phyloP scores from a whole-genome alignment of 2,113 vertebrate species.

The Peromyscus californicus region DNA sequence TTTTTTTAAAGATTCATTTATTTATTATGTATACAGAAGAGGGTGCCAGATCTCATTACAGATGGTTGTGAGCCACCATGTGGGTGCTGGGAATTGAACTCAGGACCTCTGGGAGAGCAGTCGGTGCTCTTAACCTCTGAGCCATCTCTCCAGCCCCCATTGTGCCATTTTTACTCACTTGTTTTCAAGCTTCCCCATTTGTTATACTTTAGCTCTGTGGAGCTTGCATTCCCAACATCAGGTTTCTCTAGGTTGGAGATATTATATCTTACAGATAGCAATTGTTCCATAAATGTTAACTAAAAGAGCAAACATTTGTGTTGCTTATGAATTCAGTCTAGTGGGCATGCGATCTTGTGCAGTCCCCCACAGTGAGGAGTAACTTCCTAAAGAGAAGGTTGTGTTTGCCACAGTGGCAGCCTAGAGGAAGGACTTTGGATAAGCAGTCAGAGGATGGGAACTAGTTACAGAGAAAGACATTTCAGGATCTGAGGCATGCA shows the following conservation, averaged over 20 bases:
- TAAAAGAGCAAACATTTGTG: conserved; percentile 44
- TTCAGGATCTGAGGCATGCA: neutral
- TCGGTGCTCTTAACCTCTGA: no score
- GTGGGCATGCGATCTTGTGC: neutral
- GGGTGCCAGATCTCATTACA: no score
- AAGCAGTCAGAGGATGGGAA: neutral
- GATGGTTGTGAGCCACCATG: no score
- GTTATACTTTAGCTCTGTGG: neutral
- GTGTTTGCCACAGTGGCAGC: neutral
- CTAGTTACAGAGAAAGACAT: neutral
- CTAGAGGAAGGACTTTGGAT: neutral
- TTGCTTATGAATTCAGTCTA: neutral
- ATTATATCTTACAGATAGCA: neutral
- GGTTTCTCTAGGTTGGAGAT: conserved; percentile 28
- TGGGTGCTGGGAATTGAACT: no score
- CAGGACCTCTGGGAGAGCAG: no score
- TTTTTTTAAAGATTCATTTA: no score
- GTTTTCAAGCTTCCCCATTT: neutral
- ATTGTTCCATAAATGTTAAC: conserved; percentile 3
- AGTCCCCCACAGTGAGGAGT: neutral
- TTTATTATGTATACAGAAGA: no score
- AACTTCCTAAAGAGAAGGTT: neutral
- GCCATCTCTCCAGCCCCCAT: no score
- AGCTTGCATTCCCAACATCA: neutral
- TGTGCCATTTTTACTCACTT: conserved; percentile 13